Base-by-base conservation (phyloP, 2,888 invertebrate genomes). In the Folsomia manolachei region DNA sequence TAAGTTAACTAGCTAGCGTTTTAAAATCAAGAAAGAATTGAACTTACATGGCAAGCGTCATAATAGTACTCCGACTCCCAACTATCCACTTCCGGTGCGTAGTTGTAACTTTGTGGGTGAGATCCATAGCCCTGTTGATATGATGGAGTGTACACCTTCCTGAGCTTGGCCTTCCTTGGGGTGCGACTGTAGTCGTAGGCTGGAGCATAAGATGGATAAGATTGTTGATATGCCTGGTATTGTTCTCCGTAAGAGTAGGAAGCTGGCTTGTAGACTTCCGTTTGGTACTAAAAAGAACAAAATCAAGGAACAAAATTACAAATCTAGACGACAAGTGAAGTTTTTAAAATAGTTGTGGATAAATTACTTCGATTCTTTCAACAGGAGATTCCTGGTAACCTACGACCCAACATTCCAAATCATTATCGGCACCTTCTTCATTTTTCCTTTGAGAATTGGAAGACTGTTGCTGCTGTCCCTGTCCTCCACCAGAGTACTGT, bases 41-140 rank as follows among this genome's bases (percentile, higher is more conserved):
- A 61, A 74, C 80, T 79, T 77, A 80, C 80, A 63, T 79, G 78
- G 60, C 80, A 80, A 69, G 79, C 79, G 63, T 81, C 79, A 60
- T 70, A 79, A 71, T 79, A 81, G 62, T 81, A 81, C 60, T 81
- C 80, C 2, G 80, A 79, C 63, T 79, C 79, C 78, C 79, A 79
- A 21, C 70, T 69, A 27, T 81, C 79, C 24, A 69, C 69, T 65
- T 79, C 73, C 24, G 78, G 75, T 26, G 75, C 69, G 52, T 73
- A 71, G 27, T 75, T 75, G 66, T 78, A 77, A 39, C 77, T 77
- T 25, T 75, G 73, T n/a, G 75, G 75, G 1, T 70, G 27, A 60
- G 77, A 79, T 18, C 75, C 74, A 63, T 63, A 63, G 7, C 9
- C 9, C 2, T 25, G 27, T 19, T 64, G 23, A 27, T 64, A 64